A percentile compares a stretch with the other conserved stretches of the same genome.
phyloP scores from a whole-genome alignment of 2,888 invertebrate genomes.

The Drosophila mulleri region DNA sequence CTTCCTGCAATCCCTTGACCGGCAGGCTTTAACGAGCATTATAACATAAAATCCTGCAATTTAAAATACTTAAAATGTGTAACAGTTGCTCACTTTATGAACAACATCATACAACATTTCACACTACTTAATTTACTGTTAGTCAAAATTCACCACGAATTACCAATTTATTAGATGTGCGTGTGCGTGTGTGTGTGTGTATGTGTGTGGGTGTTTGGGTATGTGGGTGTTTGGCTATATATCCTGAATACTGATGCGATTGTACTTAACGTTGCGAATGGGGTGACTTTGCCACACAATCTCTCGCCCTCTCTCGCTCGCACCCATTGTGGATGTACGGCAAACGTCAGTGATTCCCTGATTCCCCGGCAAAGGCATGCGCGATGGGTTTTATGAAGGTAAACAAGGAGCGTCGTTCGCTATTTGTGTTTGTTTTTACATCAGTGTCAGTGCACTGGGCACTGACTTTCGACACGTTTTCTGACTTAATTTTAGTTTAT shows the following conservation, averaged over 20 bases:
- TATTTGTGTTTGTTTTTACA: conserved; percentile 79
- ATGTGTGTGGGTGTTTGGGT: neutral
- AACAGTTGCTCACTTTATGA: conserved; percentile 9
- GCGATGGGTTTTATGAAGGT: conserved; percentile 65
- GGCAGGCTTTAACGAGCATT: neutral
- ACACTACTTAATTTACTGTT: conserved; percentile 2
- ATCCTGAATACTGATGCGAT: conserved; percentile 23
- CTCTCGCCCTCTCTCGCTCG: conserved; percentile 1
- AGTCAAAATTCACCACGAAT: conserved; percentile 33
- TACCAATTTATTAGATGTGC: conserved; percentile 24
- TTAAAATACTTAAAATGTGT: conserved; percentile 12
- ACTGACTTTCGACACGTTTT: conserved; percentile 84
- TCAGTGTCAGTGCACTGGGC: conserved; percentile 78
- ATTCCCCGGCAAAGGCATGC: conserved; percentile 23
- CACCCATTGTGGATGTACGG: neutral
- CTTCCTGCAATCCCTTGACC: neutral
- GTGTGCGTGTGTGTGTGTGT: neutral
- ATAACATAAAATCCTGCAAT: neutral
- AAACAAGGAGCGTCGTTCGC: conserved; percentile 74
- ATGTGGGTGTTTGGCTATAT: neutral
- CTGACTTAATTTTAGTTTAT: conserved; percentile 83
- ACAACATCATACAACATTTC: conserved; percentile 29
- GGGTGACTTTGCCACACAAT: conserved; percentile 27
- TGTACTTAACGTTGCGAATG: conserved; percentile 20
- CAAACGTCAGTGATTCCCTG: conserved; percentile 30